Conservation (phyloP, 2,888 invertebrate species). For the Hirudinaria manillensis region DNA sequence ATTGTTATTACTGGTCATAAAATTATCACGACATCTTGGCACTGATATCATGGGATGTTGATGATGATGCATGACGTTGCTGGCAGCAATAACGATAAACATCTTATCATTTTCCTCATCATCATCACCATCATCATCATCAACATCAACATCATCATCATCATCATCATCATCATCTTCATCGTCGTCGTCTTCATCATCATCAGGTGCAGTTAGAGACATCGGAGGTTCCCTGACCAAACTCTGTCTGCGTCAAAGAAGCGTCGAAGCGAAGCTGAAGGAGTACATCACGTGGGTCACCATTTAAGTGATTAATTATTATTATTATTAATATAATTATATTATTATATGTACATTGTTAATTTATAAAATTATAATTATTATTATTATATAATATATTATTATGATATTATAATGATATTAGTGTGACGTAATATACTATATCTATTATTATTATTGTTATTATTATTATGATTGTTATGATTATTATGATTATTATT, state of each 20-base stretch:
- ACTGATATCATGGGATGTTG: too few species aligned
- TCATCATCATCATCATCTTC: conserved; percentile 28
- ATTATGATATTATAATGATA: too few species aligned
- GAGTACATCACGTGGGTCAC: conserved; percentile 1
- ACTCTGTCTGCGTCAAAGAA: conserved; percentile 24
- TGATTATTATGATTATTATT: not conserved
- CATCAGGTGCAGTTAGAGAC: conserved; percentile 29
- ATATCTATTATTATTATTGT: not conserved
- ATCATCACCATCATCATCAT: conserved; percentile 29
- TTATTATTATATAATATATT: not conserved
- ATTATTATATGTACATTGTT: not conserved
- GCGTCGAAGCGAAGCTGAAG: conserved; percentile 28
- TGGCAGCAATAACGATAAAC: not conserved
- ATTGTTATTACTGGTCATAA: too few species aligned
- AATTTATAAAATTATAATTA: not conserved
- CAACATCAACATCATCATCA: conserved; percentile 28
- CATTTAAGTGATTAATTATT: not conserved
- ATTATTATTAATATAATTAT: conserved; percentile 8
- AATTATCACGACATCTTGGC: too few species aligned
- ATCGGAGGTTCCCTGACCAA: conserved; percentile 26
- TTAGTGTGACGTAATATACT: not conserved
- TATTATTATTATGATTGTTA: not conserved
- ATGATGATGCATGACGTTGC: not conserved
- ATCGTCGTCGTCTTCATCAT: conserved; percentile 30
- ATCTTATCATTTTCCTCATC: conserved; percentile 17